These are phyloP conservation scores for Sardina pilchardus DNA, from an alignment of 2,113 vertebrate genomes.

Conservation along the genomic window DNA sequence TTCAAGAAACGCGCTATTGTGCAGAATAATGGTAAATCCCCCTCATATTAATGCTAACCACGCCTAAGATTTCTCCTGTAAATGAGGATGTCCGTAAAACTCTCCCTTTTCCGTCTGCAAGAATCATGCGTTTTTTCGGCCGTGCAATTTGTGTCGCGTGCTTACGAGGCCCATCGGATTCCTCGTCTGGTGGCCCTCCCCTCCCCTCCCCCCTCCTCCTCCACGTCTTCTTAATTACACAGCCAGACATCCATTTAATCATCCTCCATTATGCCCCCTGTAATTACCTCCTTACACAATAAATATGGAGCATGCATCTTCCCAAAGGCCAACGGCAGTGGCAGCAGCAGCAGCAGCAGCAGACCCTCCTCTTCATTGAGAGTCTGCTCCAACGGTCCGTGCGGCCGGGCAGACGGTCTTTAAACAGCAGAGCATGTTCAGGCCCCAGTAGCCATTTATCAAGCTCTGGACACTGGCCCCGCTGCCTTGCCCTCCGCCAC, in stretches of 20 bases:
- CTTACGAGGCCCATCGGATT: neutral
- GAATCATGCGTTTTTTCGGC: neutral
- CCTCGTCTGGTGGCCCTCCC: neutral
- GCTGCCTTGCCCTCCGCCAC: neutral
- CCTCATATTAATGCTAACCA: neutral
- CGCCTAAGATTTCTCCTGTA: neutral
- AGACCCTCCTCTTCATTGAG: neutral
- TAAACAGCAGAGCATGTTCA: neutral
- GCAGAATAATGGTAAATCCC: neutral
- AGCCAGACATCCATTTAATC: neutral
- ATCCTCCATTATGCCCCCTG: neutral
- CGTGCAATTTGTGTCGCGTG: neutral
- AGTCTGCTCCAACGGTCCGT: neutral
- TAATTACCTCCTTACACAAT: neutral
- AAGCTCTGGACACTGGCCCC: neutral
- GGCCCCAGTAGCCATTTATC: conserved; percentile 7
- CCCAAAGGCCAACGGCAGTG: neutral
- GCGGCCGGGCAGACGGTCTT: neutral
- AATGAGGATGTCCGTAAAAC: neutral
- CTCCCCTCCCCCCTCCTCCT: too few species aligned
- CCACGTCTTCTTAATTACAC: neutral
- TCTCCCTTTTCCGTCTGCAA: neutral
- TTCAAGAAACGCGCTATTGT: neutral
- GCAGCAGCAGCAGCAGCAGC: neutral
- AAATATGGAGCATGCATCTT: neutral